A percentile compares a stretch with the other conserved stretches of the same genome.
These are phyloP conservation scores for Apogon hyalosoma DNA, from an alignment of 2,797 vertebrate species.

Conservation along the genomic window DNA sequence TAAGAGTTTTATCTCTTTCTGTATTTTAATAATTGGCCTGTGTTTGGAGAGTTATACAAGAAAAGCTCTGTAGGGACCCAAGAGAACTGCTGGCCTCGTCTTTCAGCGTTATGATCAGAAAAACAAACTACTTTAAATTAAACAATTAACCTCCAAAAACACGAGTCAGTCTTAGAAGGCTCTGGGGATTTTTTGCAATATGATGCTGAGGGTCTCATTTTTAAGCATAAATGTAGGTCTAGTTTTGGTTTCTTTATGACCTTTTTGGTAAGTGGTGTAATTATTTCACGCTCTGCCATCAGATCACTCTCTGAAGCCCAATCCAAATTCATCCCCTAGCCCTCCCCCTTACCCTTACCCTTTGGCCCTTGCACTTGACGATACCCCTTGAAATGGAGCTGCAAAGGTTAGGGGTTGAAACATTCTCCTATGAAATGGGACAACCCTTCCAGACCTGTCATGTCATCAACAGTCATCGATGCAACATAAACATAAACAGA, in stretches of 20 bases:
- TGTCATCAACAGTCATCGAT: no score
- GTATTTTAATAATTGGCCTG: conserved; percentile 53
- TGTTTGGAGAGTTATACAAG: conserved; percentile 33
- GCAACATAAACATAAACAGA: no score
- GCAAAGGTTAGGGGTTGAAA: no score
- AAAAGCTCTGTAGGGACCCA: conserved; percentile 7
- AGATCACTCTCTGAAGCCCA: background rate
- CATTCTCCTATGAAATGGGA: no score
- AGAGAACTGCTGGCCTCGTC: conserved; percentile 31
- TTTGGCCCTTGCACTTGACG: no score
- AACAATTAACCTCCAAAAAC: conserved; percentile 51
- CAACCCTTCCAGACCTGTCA: no score
- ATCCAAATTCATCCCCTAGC: no score
- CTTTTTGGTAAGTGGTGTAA: background rate
- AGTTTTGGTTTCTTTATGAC: conserved; percentile 8
- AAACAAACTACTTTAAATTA: conserved; percentile 38
- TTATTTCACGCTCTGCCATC: background rate
- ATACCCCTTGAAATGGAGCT: no score
- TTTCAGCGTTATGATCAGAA: conserved; percentile 32
- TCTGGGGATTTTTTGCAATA: conserved; percentile 1
- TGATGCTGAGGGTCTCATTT: background rate
- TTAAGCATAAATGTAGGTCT: conserved; percentile 1
- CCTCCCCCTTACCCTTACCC: no score
- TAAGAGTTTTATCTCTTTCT: conserved; percentile 39
- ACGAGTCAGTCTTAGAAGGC: background rate